A percentile compares a stretch with the other conserved stretches of the same genome.
phyloP scores from a whole-genome alignment of 1,140 invertebrate genomes.

The Kradibia gibbosae region DNA sequence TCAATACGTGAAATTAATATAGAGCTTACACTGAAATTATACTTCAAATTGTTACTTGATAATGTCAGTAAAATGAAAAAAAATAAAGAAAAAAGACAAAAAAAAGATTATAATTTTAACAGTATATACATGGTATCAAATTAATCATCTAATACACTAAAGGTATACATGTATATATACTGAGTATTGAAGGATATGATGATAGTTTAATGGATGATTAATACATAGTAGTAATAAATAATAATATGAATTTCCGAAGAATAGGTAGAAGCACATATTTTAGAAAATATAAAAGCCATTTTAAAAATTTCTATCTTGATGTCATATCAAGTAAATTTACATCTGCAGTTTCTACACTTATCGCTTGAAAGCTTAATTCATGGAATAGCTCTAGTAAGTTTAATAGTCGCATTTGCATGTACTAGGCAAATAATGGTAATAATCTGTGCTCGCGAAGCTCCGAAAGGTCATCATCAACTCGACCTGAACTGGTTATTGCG shows the following conservation, averaged over 20 bases:
- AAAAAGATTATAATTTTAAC: too few relatives aligned
- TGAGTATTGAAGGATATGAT: too few relatives aligned
- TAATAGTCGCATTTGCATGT: not conserved
- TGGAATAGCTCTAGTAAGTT: not conserved
- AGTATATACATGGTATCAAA: too few relatives aligned
- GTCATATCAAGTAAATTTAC: not conserved
- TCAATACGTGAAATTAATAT: too few relatives aligned
- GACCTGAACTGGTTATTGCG: slow-evolving; percentile 8
- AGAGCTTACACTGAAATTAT: too few relatives aligned
- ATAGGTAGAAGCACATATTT: not conserved
- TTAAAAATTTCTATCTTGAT: not conserved
- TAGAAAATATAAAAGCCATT: not conserved
- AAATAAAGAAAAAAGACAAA: not conserved
- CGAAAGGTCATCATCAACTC: slow-evolving; percentile 20
- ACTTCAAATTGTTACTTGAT: too few relatives aligned
- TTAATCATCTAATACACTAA: too few relatives aligned
- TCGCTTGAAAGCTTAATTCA: slow-evolving; percentile 1
- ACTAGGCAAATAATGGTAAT: slow-evolving; percentile 28
- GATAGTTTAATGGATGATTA: too few relatives aligned
- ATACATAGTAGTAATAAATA: not conserved
- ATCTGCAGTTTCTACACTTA: not conserved
- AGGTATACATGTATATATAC: too few relatives aligned
- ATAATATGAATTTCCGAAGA: not conserved
- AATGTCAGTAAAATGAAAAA: too few relatives aligned
- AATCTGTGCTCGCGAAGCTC: not conserved